Base-by-base conservation (phyloP, 2,797 vertebrate species). In the Crypturellus tataupa region DNA sequence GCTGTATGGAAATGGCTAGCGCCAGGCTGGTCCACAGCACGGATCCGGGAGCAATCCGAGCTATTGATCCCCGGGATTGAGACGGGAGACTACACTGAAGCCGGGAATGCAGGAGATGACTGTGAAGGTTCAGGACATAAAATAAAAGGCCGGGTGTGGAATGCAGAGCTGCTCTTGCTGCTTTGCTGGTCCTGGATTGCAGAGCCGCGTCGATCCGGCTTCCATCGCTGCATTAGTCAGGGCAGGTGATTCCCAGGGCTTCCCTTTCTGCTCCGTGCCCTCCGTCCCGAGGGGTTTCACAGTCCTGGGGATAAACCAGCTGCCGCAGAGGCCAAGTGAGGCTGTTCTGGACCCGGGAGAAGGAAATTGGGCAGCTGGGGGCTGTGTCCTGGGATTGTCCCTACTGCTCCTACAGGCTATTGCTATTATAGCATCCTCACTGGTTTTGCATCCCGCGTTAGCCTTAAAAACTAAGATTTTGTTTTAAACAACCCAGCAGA, bases 91-190 rank as follows among this genome's bases (percentile, higher is more conserved):
- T 2, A n/a, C 9, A 2, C 1, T 6, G 14, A 42, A 13, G 6
- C 67, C 12, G 19, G 25, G 46, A 47, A 67, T 7, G 4, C 35
- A 33, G 16, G 63, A 49, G 15, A 11, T 79, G 19, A 4, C 27
- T 29, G 33, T 42, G 8, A 44, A 27, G 35, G 31, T 51, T 58
- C 10, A 3, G 11, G 15, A 23, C 7, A 1, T 13, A 20, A 47
- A 18, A 17, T 0, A 5, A 11, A 53, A 62, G 20, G 31, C 17
- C 17, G 6, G 1, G 0, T 25, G 5, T 29, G 10, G 17, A 5
- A 10, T 19, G 21, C 3, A 0, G 40, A 56, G 23, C 29, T 53
- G 23, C 56, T 47, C 24, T 42, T 6, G 17, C 0, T 21, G 9
- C 10, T 23, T 53, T 23, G 33, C 20, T 29, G 1, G 10, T 24